phyloP scores from a whole-genome alignment of 1,140 invertebrate species.

The Geopemphigus sp. region DNA sequence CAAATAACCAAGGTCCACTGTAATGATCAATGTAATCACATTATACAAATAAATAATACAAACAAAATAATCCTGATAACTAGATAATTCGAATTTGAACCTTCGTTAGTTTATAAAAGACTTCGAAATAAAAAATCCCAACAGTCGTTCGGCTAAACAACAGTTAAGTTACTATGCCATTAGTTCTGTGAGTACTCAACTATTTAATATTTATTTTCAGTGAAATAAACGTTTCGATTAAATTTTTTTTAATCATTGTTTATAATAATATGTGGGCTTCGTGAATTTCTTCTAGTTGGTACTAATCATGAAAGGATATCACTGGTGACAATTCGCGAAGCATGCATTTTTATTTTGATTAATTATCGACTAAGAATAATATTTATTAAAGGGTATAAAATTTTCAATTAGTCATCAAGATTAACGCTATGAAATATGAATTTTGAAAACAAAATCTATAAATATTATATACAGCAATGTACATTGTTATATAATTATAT shows the following conservation, averaged over 20 bases:
- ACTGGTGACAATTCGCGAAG: constrained; percentile 47
- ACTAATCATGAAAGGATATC: constrained; percentile 29
- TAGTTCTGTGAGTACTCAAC: background rate
- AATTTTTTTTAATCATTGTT: background rate
- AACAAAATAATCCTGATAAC: constrained; percentile 19
- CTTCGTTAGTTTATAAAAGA: constrained; percentile 20
- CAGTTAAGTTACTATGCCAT: background rate
- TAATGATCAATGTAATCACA: constrained; percentile 29
- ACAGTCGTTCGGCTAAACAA: background rate
- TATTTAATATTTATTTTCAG: background rate
- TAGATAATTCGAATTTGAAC: constrained; percentile 1
- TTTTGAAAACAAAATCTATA: no score
- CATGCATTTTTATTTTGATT: constrained; percentile 16
- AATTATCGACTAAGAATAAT: background rate
- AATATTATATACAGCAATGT: no score
- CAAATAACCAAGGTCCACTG: constrained; percentile 13
- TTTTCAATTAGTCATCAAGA: no score
- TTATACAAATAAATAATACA: constrained; percentile 6
- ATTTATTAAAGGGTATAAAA: no score
- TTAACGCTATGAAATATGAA: no score
- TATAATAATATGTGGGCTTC: constrained; percentile 10
- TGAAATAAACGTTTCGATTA: background rate
- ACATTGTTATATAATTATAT: no score
- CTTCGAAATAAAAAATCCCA: background rate
- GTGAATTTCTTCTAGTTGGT: constrained; percentile 41